These are phyloP conservation scores for Balanococcus diminutus DNA, from an alignment of 2,888 invertebrate species.

Conservation along the genomic window DNA sequence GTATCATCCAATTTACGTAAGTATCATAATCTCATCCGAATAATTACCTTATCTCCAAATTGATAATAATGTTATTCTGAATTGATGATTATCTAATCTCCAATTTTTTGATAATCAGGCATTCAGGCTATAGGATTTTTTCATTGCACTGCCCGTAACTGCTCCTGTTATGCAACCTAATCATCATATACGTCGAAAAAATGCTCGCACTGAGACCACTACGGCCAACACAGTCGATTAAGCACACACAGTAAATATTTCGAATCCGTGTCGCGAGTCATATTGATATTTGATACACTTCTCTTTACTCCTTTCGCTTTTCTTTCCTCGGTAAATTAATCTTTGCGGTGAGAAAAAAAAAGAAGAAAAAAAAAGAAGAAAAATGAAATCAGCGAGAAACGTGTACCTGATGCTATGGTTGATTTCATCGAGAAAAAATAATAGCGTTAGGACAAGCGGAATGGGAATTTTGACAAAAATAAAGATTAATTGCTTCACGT, in stretches of 20 bases:
- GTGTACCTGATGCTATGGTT: not conserved
- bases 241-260: not conserved
- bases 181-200: not conserved
- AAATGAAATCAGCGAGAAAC: not conserved
- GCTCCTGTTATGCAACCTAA: not conserved
- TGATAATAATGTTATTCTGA: too few relatives aligned
- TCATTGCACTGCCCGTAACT: not conserved
- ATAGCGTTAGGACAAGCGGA: not conserved
- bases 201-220: not conserved
- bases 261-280: not conserved
- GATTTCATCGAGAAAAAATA: not conserved
- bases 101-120: too few relatives aligned
- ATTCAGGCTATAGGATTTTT: not conserved
- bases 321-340: not conserved
- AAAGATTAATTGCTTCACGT: conserved; percentile 28
- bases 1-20: too few relatives aligned
- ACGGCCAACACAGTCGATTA: not conserved
- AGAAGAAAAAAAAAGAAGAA: not conserved
- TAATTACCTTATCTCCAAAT: too few relatives aligned
- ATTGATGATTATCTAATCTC: too few relatives aligned
- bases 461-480: conserved; percentile 29
- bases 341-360: not conserved
- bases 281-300: not conserved
- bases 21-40: too few relatives aligned
- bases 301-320: not conserved